These are phyloP conservation scores for Salminus brasiliensis DNA, from an alignment of 2,113 vertebrate genomes.

Conservation along the genomic window DNA sequence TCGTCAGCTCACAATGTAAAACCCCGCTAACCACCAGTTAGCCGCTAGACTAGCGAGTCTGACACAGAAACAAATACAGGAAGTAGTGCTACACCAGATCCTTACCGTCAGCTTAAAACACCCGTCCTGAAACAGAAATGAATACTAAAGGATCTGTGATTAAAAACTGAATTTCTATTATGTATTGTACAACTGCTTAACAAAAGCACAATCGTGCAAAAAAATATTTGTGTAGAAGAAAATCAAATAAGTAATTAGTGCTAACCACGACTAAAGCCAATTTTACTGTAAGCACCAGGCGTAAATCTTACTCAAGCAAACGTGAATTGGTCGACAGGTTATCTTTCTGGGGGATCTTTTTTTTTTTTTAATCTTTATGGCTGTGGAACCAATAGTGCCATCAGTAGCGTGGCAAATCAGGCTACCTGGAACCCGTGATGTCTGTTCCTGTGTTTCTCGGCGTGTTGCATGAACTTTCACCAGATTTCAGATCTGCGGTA, in stretches of 20 bases:
- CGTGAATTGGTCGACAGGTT: background rate
- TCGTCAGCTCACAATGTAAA: too few relatives aligned
- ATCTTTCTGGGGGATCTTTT: background rate
- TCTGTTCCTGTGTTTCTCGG: background rate
- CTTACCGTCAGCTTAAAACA: background rate
- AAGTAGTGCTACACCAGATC: background rate
- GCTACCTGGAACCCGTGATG: background rate
- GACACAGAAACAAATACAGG: background rate
- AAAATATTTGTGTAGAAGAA: too few relatives aligned
- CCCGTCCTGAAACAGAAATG: background rate
- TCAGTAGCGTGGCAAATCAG: background rate
- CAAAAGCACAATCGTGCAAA: too few relatives aligned
- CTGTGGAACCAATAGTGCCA: too few relatives aligned
- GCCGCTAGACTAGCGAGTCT: background rate
- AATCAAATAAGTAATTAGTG: too few relatives aligned
- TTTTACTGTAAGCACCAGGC: too few relatives aligned
- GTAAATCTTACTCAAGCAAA: too few relatives aligned
- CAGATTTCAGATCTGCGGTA: background rate
- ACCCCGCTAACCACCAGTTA: background rate
- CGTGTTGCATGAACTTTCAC: conserved; percentile 32
- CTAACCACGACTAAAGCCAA: too few relatives aligned
- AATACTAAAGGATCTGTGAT: background rate
- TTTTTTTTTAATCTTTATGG: background rate
- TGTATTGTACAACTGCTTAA: background rate
- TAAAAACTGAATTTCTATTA: rapidly evolving